A percentile compares a stretch with the other conserved stretches of the same genome.
phyloP scores from a whole-genome alignment of 2,797 vertebrate genomes.

The Echeneis naucrates region DNA sequence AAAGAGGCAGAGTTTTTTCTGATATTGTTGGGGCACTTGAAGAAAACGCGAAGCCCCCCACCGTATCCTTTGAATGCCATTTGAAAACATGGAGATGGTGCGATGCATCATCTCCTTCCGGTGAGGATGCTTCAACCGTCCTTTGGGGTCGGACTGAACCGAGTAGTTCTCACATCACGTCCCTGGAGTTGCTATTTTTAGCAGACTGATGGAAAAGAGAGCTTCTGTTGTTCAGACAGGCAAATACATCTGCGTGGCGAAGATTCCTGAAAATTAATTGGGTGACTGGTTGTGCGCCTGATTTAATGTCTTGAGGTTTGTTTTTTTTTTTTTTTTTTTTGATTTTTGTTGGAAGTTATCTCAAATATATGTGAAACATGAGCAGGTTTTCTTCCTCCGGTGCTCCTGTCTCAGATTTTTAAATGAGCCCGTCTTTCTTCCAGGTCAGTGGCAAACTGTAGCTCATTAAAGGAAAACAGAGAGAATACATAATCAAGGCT shows the following conservation, averaged over 20 bases:
- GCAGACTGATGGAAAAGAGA: neutral
- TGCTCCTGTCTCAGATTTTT: constrained; percentile 15
- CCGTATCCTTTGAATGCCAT: neutral
- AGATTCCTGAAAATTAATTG: constrained; percentile 26
- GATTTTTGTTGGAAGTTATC: constrained; percentile 28
- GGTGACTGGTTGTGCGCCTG: constrained; percentile 7
- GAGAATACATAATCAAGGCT: constrained; percentile 36
- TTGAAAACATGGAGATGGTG: neutral
- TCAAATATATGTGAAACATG: neutral
- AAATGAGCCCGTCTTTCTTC: constrained; percentile 51
- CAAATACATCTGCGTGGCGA: neutral
- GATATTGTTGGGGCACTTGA: too few relatives aligned
- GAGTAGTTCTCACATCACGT: neutral
- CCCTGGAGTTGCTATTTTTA: neutral
- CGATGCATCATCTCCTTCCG: neutral
- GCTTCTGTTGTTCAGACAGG: constrained; percentile 2
- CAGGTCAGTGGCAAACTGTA: constrained; percentile 57
- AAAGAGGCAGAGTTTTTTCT: neutral
- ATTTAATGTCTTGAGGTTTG: constrained; percentile 21
- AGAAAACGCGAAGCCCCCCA: too few relatives aligned
- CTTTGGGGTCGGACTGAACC: neutral
- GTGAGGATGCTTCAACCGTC: neutral
- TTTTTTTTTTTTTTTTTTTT: constrained; percentile 10
- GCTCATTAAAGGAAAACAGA: constrained; percentile 65
- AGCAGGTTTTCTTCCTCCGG: constrained; percentile 31